Conservation (phyloP, 1,140 invertebrate genomes). For the Drusus annulatus region DNA sequence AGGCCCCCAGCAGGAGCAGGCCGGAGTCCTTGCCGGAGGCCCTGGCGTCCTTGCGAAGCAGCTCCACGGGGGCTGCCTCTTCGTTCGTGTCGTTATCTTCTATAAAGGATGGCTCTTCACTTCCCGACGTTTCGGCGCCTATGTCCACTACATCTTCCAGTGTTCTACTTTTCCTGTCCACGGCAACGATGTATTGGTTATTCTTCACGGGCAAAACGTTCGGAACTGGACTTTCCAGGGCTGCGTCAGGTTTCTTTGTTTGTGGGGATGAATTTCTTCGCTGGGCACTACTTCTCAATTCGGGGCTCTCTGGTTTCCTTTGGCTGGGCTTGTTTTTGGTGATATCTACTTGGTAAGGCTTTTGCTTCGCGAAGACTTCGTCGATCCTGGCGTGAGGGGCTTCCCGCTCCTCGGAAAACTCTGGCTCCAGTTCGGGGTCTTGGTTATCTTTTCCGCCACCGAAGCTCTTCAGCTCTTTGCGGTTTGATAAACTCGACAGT, state of each 20-base stretch:
- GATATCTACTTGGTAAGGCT: conserved; percentile 72
- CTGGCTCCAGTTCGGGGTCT: conserved; percentile 60
- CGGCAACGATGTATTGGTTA: conserved; percentile 64
- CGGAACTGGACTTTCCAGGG: conserved; percentile 51
- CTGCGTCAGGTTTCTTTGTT: neutral
- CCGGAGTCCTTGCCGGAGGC: conserved; percentile 44
- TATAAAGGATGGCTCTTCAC: neutral
- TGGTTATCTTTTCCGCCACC: conserved; percentile 16
- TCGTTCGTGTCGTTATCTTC: too few relatives aligned
- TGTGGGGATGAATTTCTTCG: conserved; percentile 35
- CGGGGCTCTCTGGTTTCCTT: conserved; percentile 25
- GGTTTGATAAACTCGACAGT: conserved; percentile 61
- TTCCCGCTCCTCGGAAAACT: conserved; percentile 61
- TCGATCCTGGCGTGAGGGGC: conserved; percentile 62
- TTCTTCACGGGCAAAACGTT: conserved; percentile 57
- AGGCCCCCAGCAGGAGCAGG: conserved; percentile 72
- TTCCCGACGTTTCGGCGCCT: conserved; percentile 20
- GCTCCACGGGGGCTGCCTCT: conserved; percentile 47
- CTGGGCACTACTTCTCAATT: conserved; percentile 1
- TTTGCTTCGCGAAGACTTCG: conserved; percentile 68
- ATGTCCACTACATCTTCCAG: conserved; percentile 24
- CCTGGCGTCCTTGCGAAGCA: conserved; percentile 44
- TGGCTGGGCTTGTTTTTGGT: conserved; percentile 60
- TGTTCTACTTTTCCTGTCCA: conserved; percentile 60
- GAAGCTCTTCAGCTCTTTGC: conserved; percentile 47